phyloP scores from a whole-genome alignment of 1,140 invertebrate genomes.

The Delia radicum region DNA sequence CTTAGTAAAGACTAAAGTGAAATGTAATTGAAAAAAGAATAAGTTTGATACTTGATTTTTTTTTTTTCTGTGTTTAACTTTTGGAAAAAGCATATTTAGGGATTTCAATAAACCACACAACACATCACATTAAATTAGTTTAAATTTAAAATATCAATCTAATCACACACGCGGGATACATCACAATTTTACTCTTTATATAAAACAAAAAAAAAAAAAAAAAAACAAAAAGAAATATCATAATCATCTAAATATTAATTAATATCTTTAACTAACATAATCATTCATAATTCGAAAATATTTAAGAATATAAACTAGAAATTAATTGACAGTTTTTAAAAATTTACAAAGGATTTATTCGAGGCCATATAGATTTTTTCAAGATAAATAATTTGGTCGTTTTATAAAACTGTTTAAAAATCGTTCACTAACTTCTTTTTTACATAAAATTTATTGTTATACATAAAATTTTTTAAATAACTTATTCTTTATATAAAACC shows the following conservation, averaged over 20 bases:
- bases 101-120: background rate
- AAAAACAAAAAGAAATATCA: background rate
- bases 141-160: background rate
- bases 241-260: background rate
- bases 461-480: too few relatives aligned
- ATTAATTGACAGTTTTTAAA: too few relatives aligned
- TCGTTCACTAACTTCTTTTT: too few relatives aligned
- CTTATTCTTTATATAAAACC: too few relatives aligned
- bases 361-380: too few relatives aligned
- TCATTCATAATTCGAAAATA: too few relatives aligned
- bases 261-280: too few relatives aligned
- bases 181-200: background rate
- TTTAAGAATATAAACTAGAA: too few relatives aligned
- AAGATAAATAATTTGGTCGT: too few relatives aligned
- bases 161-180: background rate
- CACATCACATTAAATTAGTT: background rate
- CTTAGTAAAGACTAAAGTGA: background rate
- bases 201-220: background rate
- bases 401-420: too few relatives aligned
- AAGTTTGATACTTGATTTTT: background rate
- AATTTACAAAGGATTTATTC: too few relatives aligned
- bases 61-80: background rate
- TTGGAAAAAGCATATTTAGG: background rate
- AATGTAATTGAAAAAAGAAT: background rate
- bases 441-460: too few relatives aligned